phyloP scores from a whole-genome alignment of 2,797 vertebrate species.

The Myotis findleyi region DNA sequence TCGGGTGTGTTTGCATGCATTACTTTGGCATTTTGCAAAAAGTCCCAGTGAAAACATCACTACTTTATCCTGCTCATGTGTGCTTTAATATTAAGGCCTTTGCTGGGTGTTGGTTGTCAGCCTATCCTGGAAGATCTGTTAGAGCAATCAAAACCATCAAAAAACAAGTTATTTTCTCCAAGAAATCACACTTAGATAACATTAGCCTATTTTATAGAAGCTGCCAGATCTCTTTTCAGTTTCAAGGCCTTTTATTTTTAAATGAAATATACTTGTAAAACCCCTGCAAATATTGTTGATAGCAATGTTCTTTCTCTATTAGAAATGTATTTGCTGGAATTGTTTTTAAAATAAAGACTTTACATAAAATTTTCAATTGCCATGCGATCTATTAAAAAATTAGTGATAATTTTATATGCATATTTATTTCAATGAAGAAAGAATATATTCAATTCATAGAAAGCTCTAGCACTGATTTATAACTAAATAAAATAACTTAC shows the following conservation, averaged over 20 bases:
- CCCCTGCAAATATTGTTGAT: background rate
- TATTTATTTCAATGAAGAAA: slow-evolving; percentile 17
- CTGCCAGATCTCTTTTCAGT: background rate
- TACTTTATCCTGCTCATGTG: slow-evolving; percentile 46
- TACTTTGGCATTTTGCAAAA: slow-evolving; percentile 65
- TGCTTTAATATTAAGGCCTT: slow-evolving; percentile 38
- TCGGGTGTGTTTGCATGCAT: slow-evolving; percentile 57
- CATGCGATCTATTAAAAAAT: background rate
- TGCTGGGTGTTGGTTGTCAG: slow-evolving; percentile 68
- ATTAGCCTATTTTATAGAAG: slow-evolving; percentile 30
- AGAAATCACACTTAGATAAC: background rate
- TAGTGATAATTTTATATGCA: background rate
- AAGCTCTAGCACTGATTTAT: background rate
- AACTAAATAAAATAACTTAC: background rate
- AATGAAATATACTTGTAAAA: slow-evolving; percentile 37
- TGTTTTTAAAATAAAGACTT: slow-evolving; percentile 40
- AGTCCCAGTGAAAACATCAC: slow-evolving; percentile 27
- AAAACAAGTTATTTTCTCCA: slow-evolving; percentile 10
- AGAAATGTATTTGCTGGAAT: background rate
- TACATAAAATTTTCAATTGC: background rate
- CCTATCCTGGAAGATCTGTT: slow-evolving; percentile 44
- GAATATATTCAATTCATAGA: background rate
- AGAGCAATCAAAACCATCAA: slow-evolving; percentile 56
- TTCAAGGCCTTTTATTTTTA: slow-evolving; percentile 29
- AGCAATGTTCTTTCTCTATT: background rate